A percentile compares a stretch with the other conserved stretches of the same genome.
These are phyloP conservation scores for Sinocyclocheilus anshuiensis DNA, from an alignment of 2,113 vertebrate species.

Conservation along the genomic window DNA sequence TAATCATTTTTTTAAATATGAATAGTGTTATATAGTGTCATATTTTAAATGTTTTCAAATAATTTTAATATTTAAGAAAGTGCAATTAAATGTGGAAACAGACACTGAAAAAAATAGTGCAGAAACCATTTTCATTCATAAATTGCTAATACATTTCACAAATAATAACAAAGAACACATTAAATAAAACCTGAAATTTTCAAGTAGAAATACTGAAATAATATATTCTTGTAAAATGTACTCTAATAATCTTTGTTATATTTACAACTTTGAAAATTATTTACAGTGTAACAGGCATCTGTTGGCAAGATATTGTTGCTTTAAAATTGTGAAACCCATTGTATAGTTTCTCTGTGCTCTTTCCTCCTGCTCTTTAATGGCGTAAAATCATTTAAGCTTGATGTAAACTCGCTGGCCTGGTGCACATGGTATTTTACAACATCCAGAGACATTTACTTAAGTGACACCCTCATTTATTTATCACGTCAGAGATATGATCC, in stretches of 20 bases:
- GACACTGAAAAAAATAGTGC: neutral
- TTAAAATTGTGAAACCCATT: neutral
- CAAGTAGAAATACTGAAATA: too few species aligned
- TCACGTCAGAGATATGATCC: constrained; percentile 1
- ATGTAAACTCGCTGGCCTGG: neutral
- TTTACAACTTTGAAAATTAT: too few species aligned
- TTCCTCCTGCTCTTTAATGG: neutral
- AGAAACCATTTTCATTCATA: neutral
- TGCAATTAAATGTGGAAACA: neutral
- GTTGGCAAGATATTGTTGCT: neutral
- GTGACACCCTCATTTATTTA: neutral
- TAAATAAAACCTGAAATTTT: too few species aligned
- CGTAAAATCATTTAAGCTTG: neutral
- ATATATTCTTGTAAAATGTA: neutral
- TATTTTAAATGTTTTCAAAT: neutral
- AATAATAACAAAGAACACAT: neutral
- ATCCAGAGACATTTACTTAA: constrained; percentile 5
- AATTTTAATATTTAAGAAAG: neutral
- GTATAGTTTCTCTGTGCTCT: neutral
- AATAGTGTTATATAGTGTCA: neutral
- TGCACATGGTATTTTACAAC: neutral
- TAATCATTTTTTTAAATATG: neutral
- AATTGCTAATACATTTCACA: neutral
- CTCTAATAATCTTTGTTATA: neutral
- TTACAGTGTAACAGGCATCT: neutral